Evolutionary conservation across 2,113 vertebrate genomes (phyloP).

Genomic region (Leucosticte australis): DNA sequence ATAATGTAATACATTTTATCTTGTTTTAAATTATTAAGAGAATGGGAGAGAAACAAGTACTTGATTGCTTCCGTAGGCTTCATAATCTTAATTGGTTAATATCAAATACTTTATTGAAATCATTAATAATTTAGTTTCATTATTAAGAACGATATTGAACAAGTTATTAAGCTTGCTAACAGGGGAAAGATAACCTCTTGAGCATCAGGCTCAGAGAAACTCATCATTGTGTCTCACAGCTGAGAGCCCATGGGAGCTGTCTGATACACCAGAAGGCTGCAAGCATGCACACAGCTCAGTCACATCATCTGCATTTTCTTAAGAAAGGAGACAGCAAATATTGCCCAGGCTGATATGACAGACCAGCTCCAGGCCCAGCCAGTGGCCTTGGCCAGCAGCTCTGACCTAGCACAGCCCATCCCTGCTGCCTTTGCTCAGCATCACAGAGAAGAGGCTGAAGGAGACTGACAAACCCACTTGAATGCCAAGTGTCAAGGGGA

Average conservation of each 20-base stretch:
- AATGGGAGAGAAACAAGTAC: background rate
- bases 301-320: background rate
- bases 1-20: background rate
- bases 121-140: slow-evolving; percentile 9
- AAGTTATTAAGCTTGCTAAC: slow-evolving; percentile 9
- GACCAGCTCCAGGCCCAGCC: background rate
- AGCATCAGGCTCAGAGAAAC: background rate
- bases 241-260: background rate
- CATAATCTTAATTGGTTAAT: background rate
- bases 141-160: background rate
- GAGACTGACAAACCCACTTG: background rate
- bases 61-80: background rate
- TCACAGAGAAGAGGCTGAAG: background rate
- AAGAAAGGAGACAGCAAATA: background rate
- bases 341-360: background rate
- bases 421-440: background rate
- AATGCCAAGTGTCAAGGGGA: background rate
- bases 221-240: background rate
- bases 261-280: background rate
- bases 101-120: slow-evolving; percentile 6
- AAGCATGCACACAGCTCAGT: background rate
- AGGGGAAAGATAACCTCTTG: background rate
- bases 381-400: background rate
- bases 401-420: background rate
- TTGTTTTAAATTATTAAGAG: background rate